Base-by-base conservation (phyloP, 2,888 invertebrate genomes). In the Drosophila gaucha region DNA sequence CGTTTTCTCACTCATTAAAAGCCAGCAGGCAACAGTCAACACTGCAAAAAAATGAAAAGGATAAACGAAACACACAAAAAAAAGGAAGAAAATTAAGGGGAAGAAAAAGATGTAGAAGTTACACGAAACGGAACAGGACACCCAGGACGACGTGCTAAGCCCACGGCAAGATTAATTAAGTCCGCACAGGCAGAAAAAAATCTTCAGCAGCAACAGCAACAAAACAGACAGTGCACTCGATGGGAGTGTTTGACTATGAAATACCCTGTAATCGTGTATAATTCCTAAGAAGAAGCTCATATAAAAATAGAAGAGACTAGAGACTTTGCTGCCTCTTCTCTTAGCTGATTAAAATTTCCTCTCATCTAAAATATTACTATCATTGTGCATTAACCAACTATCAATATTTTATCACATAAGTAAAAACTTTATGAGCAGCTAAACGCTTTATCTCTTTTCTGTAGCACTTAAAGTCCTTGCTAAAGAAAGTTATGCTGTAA, bases 151-250 rank as follows among this genome's bases (percentile, higher is more conserved):
- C 72, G 75, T 78, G 75, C 78, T 82, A 87, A 85, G 87, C 82
- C 75, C 67, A 70, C 72, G 83, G 86, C 82, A 85, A 82, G 82
- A 82, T 87, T 82, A 82, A 82, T 82, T 82, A 82, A 82, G 82
- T 87, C 75, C 75, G 74, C 64, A 57, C 58, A 60, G 63, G 60
- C 83, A 58, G 49, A 49, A 58, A 50, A 44, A 44, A 28, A 56
- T 26, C 47, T 47, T 28, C 16, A 62, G 31, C 52, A 51, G 36
- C 38, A 57, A 16, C 39, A 55, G 44, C 43, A 26, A 14, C 39
- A 51, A 57, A 41, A 18, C 18, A 30, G 10, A 12, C 6, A 9
- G 26, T 18, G 5, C n/a, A n/a, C n/a, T n/a, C n/a, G n/a, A n/a
- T n/a, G 6, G 3, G 10, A 18, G 4, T 6, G 9, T 1, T 2